phyloP scores from a whole-genome alignment of 2,888 invertebrate species.

The Nymphalis urticae region DNA sequence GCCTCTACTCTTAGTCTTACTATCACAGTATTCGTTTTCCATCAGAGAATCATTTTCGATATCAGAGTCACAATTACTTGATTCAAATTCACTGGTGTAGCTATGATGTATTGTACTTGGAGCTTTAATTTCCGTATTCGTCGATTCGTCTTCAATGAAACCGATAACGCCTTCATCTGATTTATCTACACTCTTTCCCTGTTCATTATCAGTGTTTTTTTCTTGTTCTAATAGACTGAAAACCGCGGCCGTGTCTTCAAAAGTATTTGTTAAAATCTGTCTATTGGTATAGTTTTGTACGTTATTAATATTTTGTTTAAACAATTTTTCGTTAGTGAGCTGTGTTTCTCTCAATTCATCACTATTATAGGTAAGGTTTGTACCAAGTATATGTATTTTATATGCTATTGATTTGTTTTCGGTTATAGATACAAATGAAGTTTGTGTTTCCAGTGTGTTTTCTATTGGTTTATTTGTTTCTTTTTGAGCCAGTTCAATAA shows the following conservation, averaged over 20 bases:
- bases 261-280: neutral
- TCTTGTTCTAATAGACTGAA: neutral
- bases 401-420: conserved; percentile 62
- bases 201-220: neutral
- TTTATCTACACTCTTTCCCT: conserved; percentile 8
- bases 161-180: conserved; percentile 34
- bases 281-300: neutral
- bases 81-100: conserved; percentile 47
- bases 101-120: conserved; percentile 39
- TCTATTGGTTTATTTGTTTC: conserved; percentile 47
- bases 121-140: conserved; percentile 43
- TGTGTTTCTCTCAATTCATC: neutral
- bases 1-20: conserved; percentile 33
- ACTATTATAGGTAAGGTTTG: conserved; percentile 15
- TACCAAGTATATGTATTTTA: conserved; percentile 49
- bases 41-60: conserved; percentile 70
- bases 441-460: conserved; percentile 66
- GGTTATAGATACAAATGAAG: conserved; percentile 64
- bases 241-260: neutral
- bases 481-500: conserved; percentile 72
- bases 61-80: conserved; percentile 50
- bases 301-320: neutral
- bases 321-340: neutral
- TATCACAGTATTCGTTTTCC: conserved; percentile 41
- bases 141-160: conserved; percentile 49